phyloP scores from a whole-genome alignment of 2,888 invertebrate species.

The Aromia moschata region DNA sequence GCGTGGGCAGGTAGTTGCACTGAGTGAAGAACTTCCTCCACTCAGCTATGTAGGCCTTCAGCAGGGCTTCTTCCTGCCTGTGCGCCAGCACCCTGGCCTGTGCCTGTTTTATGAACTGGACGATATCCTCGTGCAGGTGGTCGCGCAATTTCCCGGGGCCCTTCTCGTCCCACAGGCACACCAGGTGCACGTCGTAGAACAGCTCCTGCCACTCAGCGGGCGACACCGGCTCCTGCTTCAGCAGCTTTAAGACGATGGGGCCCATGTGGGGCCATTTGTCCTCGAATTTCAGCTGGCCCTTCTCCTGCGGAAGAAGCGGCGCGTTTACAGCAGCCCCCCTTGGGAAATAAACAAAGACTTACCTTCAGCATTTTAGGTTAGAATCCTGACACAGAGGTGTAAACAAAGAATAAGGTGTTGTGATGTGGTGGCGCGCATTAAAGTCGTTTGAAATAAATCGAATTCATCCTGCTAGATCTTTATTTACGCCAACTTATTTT shows the following conservation, averaged over 20 bases:
- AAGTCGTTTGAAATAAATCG: constrained; percentile 5
- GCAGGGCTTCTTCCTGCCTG: constrained; percentile 92
- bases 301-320: constrained; percentile 66
- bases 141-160: constrained; percentile 89
- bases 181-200: constrained; percentile 94
- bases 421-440: constrained; percentile 3
- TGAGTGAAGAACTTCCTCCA: constrained; percentile 99
- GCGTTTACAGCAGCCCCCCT: constrained; percentile 7
- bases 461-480: constrained; percentile 1
- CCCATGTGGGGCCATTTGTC: constrained; percentile 97
- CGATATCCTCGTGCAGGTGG: constrained; percentile 90
- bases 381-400: constrained; percentile 9
- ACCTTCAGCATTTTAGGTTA: constrained; percentile 53
- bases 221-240: constrained; percentile 93
- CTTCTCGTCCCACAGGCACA: constrained; percentile 97
- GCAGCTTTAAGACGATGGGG: constrained; percentile 90
- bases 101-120: constrained; percentile 93
- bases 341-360: constrained; percentile 30
- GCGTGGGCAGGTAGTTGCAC: constrained; percentile 95
- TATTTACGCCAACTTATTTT: background rate
- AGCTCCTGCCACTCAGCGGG: constrained; percentile 98
- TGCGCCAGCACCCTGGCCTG: constrained; percentile 90
- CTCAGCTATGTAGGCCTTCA: constrained; percentile 96
- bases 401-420: constrained; percentile 22
- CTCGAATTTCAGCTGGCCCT: constrained; percentile 87